phyloP scores from a whole-genome alignment of 2,113 vertebrate species.

The Catagonus wagneri region DNA sequence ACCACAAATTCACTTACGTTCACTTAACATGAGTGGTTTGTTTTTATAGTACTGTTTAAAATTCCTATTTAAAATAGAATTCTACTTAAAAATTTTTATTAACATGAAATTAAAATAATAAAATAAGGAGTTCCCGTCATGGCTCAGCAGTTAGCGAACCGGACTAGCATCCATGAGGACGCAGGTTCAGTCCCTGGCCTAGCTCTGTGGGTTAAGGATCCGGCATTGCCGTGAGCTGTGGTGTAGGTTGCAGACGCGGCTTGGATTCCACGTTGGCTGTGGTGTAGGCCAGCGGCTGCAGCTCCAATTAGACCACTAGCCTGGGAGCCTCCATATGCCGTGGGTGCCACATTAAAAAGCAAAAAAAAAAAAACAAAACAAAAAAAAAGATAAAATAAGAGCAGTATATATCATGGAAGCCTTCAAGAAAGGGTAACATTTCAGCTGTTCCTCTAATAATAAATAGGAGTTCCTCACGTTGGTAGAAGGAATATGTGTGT shows the following conservation, averaged over 20 bases:
- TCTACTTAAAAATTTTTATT: slow-evolving; percentile 13
- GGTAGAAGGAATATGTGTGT: background rate
- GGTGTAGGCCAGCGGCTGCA: too few relatives aligned
- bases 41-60: background rate
- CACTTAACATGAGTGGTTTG: background rate
- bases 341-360: too few relatives aligned
- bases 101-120: slow-evolving; percentile 55
- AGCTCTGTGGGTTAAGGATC: too few relatives aligned
- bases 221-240: too few relatives aligned
- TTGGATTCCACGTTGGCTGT: too few relatives aligned
- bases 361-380: too few relatives aligned
- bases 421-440: slow-evolving; percentile 24
- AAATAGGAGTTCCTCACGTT: background rate
- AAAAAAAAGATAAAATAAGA: slow-evolving; percentile 54
- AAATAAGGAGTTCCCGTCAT: background rate
- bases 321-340: too few relatives aligned
- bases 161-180: too few relatives aligned
- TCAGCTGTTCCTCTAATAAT: background rate
- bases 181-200: too few relatives aligned
- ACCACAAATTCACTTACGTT: slow-evolving; percentile 53
- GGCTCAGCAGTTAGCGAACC: too few relatives aligned
- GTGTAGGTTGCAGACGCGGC: too few relatives aligned
- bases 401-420: background rate
- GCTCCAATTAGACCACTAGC: too few relatives aligned
- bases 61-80: background rate